These are phyloP conservation scores for Apamea sordens DNA, from an alignment of 2,888 invertebrate species.

Conservation along the genomic window DNA sequence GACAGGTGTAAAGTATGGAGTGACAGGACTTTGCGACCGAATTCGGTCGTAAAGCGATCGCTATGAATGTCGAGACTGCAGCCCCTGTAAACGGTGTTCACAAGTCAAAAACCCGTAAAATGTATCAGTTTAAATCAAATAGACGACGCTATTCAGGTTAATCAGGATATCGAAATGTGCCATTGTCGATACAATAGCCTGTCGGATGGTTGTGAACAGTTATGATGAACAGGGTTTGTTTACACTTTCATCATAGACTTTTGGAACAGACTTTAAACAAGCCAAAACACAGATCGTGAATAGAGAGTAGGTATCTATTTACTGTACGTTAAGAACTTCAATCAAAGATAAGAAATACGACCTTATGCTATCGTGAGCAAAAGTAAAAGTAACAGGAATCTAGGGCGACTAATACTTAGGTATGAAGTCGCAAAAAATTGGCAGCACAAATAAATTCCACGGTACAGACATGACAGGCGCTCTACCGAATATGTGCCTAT, in stretches of 20 bases:
- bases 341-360: slow-evolving; percentile 46
- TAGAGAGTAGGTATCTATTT: background rate
- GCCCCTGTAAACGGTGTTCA: too few species aligned
- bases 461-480: background rate
- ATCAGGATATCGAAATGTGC: too few species aligned
- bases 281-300: background rate
- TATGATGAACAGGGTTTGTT: background rate
- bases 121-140: too few species aligned
- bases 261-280: background rate
- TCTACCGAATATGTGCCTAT: background rate
- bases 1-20: too few species aligned
- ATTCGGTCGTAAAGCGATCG: too few species aligned
- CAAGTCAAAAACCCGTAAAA: too few species aligned
- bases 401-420: slow-evolving; percentile 55
- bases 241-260: too few species aligned
- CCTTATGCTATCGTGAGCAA: slow-evolving; percentile 52
- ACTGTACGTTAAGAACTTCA: slow-evolving; percentile 16
- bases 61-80: too few species aligned
- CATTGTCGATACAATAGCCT: background rate
- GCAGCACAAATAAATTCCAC: slow-evolving; percentile 30
- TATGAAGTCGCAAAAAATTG: slow-evolving; percentile 48
- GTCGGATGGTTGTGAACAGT: background rate
- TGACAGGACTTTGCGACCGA: too few species aligned
- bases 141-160: too few species aligned
- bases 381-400: slow-evolving; percentile 64